Conservation (phyloP, 2,888 invertebrate genomes). For the Drosophila dives region DNA sequence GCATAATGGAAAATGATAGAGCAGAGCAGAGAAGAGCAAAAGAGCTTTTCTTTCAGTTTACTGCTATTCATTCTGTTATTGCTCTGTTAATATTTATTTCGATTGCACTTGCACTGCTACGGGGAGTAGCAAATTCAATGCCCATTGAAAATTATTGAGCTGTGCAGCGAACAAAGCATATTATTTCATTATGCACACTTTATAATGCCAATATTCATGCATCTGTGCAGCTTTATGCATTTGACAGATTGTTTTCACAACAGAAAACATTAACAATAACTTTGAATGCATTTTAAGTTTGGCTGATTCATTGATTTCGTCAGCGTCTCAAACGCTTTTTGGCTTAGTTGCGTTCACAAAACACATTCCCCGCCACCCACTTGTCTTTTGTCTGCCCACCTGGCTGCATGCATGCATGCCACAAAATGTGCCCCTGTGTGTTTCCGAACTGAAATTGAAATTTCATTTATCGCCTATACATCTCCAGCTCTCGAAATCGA, state of each 20-base stretch:
- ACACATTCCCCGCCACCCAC: slow-evolving; percentile 24
- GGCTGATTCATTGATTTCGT: slow-evolving; percentile 58
- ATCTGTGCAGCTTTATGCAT: slow-evolving; percentile 9
- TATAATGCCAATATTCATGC: slow-evolving; percentile 19
- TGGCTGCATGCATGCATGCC: slow-evolving; percentile 28
- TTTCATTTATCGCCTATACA: slow-evolving; percentile 63
- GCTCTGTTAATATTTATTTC: not conserved
- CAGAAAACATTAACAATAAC: slow-evolving; percentile 1
- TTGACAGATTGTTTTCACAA: slow-evolving; percentile 13
- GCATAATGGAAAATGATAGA: not conserved
- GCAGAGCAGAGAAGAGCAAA: not conserved
- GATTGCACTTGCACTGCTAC: not conserved
- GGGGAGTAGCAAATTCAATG: not conserved
- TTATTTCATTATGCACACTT: not conserved
- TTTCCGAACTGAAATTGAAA: slow-evolving; percentile 24
- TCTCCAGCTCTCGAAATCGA: slow-evolving; percentile 21
- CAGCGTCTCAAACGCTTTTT: slow-evolving; percentile 24
- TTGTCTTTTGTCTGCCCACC: slow-evolving; percentile 35
- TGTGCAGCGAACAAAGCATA: not conserved
- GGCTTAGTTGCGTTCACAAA: slow-evolving; percentile 3
- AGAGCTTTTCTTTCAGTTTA: not conserved
- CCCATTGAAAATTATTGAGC: not conserved
- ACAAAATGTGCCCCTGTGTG: slow-evolving; percentile 6
- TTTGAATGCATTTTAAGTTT: slow-evolving; percentile 20
- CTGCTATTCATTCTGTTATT: too few relatives aligned